A percentile compares a stretch with the other conserved stretches of the same genome.
phyloP scores from a whole-genome alignment of 2,888 invertebrate species.

The Hemithea aestivaria region DNA sequence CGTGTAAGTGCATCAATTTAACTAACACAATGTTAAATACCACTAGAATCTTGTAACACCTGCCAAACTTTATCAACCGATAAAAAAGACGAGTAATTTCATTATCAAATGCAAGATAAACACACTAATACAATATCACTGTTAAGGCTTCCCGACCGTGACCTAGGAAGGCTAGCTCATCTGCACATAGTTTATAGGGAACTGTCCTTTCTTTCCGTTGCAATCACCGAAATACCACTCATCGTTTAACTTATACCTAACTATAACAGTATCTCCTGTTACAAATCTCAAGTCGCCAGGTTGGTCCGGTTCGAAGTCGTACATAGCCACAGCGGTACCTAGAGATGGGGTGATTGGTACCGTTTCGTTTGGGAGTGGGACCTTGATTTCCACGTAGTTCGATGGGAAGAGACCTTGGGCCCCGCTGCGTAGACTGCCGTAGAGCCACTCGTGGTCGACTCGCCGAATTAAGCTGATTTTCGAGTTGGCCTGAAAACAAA shows the following conservation, averaged over 20 bases:
- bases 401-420: slow-evolving; percentile 90
- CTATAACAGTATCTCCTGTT: slow-evolving; percentile 73
- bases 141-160: slow-evolving; percentile 10
- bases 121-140: not conserved
- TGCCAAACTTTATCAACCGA: too few relatives aligned
- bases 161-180: too few relatives aligned
- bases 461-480: slow-evolving; percentile 84
- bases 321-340: slow-evolving; percentile 81
- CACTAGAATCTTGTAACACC: too few relatives aligned
- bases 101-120: too few relatives aligned
- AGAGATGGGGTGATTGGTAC: slow-evolving; percentile 29
- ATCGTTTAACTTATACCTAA: slow-evolving; percentile 83
- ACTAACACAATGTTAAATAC: too few relatives aligned
- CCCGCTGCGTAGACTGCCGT: slow-evolving; percentile 82
- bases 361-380: slow-evolving; percentile 79
- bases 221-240: slow-evolving; percentile 90
- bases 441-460: slow-evolving; percentile 89
- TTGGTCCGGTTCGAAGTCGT: slow-evolving; percentile 83
- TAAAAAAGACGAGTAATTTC: too few relatives aligned
- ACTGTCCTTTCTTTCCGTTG: slow-evolving; percentile 84
- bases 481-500: slow-evolving; percentile 82
- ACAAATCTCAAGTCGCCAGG: slow-evolving; percentile 58
- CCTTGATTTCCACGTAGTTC: slow-evolving; percentile 87
- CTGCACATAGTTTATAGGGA: slow-evolving; percentile 88
- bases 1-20: too few relatives aligned